phyloP scores from a whole-genome alignment of 2,113 vertebrate species.

The Halcyon senegalensis region DNA sequence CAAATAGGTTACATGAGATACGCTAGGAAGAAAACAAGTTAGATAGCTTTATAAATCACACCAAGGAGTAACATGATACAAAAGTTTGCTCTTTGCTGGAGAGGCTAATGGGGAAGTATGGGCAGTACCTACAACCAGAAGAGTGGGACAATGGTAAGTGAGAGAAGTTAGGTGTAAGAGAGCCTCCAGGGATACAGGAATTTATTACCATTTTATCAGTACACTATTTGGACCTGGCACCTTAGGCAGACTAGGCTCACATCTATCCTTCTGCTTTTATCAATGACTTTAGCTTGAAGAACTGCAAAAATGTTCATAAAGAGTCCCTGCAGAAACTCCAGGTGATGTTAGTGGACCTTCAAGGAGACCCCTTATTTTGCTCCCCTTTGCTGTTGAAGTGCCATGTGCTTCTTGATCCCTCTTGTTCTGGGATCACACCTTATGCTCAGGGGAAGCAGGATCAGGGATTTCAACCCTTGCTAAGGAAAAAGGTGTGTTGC shows the following conservation, averaged over 20 bases:
- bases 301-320: background rate
- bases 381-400: background rate
- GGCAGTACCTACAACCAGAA: background rate
- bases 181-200: background rate
- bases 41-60: constrained; percentile 63
- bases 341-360: background rate
- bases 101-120: background rate
- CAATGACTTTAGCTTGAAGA: background rate
- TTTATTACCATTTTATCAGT: background rate
- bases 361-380: background rate
- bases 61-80: background rate
- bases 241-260: background rate
- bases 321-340: rapidly evolving
- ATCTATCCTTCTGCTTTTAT: background rate
- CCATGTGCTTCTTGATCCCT: background rate
- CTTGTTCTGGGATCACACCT: background rate
- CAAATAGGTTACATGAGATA: constrained; percentile 40
- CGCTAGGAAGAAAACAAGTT: constrained; percentile 18
- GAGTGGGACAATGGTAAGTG: background rate
- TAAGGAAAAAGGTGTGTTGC: background rate
- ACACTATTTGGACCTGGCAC: background rate
- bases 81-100: background rate
- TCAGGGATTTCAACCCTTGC: background rate
- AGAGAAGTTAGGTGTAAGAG: background rate
- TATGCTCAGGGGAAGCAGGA: rapidly evolving